Evolutionary conservation across 2,113 vertebrate genomes (phyloP).

Genomic region (Laterallus jamaicensis): DNA sequence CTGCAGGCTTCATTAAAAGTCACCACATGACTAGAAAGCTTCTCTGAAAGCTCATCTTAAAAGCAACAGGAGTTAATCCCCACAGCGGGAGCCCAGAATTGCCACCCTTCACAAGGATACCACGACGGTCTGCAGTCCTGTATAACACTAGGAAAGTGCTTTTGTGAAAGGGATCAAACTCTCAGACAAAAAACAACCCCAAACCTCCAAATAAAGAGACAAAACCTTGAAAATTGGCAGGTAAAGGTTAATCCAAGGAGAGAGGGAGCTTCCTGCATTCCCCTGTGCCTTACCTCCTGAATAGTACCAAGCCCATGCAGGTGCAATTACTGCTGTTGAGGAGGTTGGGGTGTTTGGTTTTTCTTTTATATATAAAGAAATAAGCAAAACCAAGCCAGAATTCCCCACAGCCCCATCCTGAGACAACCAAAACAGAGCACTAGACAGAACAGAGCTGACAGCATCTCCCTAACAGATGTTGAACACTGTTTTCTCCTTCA

Average conservation of each 20-base stretch:
- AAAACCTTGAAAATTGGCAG: not conserved
- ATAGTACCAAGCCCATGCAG: not conserved
- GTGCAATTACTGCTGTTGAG: not conserved
- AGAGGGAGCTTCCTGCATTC: not conserved
- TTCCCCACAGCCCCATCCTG: not conserved
- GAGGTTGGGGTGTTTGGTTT: too few relatives aligned
- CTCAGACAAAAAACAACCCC: not conserved
- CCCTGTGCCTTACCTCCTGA: not conserved
- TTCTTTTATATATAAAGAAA: not conserved
- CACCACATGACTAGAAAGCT: not conserved
- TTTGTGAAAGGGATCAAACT: not conserved
- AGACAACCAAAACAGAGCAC: not conserved
- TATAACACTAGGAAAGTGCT: not conserved
- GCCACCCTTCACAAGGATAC: not conserved
- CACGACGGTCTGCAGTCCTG: accelerated
- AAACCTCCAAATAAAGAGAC: too few relatives aligned
- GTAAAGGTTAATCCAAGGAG: not conserved
- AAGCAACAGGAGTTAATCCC: not conserved
- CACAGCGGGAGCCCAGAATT: not conserved
- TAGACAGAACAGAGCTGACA: not conserved
- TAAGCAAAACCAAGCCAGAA: not conserved
- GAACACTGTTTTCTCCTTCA: not conserved
- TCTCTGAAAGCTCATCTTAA: not conserved
- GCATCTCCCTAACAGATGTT: not conserved
- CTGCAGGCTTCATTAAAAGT: not conserved